Evolutionary conservation across 1,140 invertebrate genomes (phyloP).

Genomic region (Battus philenor): DNA sequence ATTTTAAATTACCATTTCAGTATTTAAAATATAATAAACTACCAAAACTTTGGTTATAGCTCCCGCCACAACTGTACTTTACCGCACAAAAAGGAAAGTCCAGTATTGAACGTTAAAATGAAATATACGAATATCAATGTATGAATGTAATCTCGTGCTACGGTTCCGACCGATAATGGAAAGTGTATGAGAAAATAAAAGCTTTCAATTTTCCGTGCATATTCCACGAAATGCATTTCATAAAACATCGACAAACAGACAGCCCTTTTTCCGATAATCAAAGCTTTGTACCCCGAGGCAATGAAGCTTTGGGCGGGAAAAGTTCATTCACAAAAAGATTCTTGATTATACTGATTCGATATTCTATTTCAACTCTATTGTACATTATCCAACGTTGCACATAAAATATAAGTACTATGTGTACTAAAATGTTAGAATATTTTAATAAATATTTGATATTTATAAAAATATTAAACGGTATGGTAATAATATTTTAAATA

Average conservation of each 20-base stretch:
- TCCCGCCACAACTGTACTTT: no score
- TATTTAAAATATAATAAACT: no score
- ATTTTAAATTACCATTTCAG: no score
- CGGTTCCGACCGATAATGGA: slow-evolving; percentile 13
- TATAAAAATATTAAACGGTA: no score
- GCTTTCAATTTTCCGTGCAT: slow-evolving; percentile 15
- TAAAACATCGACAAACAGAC: slow-evolving; percentile 16
- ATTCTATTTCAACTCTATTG: neutral
- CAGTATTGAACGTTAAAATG: neutral
- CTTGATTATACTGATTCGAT: slow-evolving; percentile 4
- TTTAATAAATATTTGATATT: no score
- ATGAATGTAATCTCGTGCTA: slow-evolving; percentile 1
- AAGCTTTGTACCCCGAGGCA: slow-evolving; percentile 8
- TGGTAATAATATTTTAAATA: no score
- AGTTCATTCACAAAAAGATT: slow-evolving; percentile 6
- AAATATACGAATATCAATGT: slow-evolving; percentile 7
- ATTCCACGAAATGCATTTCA: slow-evolving; percentile 14
- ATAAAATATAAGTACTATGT: no score
- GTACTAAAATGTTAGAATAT: neutral
- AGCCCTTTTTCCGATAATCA: slow-evolving; percentile 12
- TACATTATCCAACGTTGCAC: neutral
- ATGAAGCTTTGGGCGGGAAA: slow-evolving; percentile 9
- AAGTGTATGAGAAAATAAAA: slow-evolving; percentile 12
- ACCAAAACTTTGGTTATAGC: no score
- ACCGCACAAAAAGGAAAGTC: no score